Percentiles rank a stretch among this genome's conserved stretches.
phyloP scores from a whole-genome alignment of 53 echinoderm and acorn worm species.

The Zoroaster sp. region DNA sequence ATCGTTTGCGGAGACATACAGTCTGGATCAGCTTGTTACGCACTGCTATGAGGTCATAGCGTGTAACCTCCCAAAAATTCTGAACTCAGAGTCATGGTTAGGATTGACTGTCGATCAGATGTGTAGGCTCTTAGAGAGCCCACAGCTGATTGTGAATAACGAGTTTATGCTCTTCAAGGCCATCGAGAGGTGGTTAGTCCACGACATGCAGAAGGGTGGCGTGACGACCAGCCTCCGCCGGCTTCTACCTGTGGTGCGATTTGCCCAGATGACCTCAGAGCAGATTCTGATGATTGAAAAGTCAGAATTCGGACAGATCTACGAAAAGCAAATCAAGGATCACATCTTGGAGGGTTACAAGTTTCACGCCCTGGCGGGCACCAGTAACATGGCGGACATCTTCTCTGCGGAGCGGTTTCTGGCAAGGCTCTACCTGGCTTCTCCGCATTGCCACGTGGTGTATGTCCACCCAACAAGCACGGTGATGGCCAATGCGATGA shows the following conservation, averaged over 20 bases:
- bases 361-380: conserved; percentile 53
- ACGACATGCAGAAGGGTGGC: conserved; percentile 36
- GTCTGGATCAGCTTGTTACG: conserved; percentile 34
- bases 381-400: conserved; percentile 31
- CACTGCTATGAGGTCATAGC: conserved; percentile 61
- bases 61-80: conserved; percentile 42
- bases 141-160: conserved; percentile 48
- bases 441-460: conserved; percentile 55
- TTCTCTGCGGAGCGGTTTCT: conserved; percentile 54
- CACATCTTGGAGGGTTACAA: conserved; percentile 57
- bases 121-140: conserved; percentile 42
- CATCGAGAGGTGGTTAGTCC: conserved; percentile 57
- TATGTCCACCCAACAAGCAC: conserved; percentile 45
- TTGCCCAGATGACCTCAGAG: conserved; percentile 64
- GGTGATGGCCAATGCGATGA: conserved; percentile 57
- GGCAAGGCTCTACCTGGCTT: conserved; percentile 32
- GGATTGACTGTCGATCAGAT: conserved; percentile 44
- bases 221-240: conserved; percentile 5
- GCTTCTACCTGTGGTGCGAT: conserved; percentile 31
- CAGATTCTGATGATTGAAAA: conserved; percentile 58
- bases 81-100: conserved; percentile 53
- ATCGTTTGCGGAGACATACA: conserved; percentile 63
- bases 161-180: conserved; percentile 58
- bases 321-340: conserved; percentile 54
- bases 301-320: conserved; percentile 63